These are phyloP conservation scores for Erpobdella octoculata DNA, from an alignment of 2,888 invertebrate genomes.

Conservation along the genomic window DNA sequence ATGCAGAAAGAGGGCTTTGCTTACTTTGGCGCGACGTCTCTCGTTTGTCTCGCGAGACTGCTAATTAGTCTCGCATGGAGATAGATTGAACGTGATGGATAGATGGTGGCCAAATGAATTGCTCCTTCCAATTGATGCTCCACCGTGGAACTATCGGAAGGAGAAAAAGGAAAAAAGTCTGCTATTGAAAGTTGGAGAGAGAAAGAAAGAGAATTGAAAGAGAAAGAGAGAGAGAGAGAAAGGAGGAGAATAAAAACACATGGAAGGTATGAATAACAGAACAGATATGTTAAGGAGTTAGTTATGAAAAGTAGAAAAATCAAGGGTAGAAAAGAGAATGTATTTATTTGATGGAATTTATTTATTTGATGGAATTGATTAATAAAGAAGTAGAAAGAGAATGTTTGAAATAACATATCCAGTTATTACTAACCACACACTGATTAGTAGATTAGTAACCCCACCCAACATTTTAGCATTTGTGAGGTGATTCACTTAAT, in stretches of 20 bases:
- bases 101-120: conserved; percentile 7
- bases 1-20: neutral
- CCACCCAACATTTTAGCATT: too few relatives aligned
- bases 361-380: too few relatives aligned
- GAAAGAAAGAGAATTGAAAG: neutral
- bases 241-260: neutral
- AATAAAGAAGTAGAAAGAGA: too few relatives aligned
- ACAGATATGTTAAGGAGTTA: neutral
- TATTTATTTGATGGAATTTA: too few relatives aligned
- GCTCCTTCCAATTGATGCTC: neutral
- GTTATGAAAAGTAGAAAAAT: neutral
- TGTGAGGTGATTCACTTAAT: too few relatives aligned
- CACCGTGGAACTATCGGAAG: neutral
- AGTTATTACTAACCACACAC: neutral
- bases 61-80: conserved; percentile 7
- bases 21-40: conserved; percentile 12
- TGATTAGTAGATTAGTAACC: neutral
- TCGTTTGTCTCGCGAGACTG: neutral
- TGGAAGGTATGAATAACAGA: neutral
- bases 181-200: neutral
- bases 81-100: conserved; percentile 7
- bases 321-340: neutral
- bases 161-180: too few relatives aligned
- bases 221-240: neutral
- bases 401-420: neutral